Evolutionary conservation across 2,113 vertebrate genomes (phyloP), one percentile per base, ranked within the genome.

Genomic region (Tautogolabrus adspersus): DNA sequence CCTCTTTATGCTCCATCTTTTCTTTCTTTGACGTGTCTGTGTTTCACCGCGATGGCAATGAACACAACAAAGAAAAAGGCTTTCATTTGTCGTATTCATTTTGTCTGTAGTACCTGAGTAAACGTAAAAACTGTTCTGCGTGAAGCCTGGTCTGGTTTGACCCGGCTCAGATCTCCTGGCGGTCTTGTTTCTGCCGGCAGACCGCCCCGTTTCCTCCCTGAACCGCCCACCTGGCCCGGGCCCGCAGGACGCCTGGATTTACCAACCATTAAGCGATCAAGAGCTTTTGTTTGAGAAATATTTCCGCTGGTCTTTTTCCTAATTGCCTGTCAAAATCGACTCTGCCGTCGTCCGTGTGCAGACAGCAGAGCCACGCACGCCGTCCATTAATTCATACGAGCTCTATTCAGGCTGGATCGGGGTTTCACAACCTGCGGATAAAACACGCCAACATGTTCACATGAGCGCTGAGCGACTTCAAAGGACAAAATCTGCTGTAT

Each of bases 251-350:
- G 67, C 52, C 67, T 54, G 68, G 76, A 58, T 77, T 82, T 85
- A 80, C 79, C 70, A 75, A 72, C 77, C 83, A 85, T 88, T 85
- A 88, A 85, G 66, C 76, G 38, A 78, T 88, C 83, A 77, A 46
- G 47, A 75, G 70, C 73, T 74, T 83, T 85, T 88, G 73, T 77
- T 74, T 83, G 71, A 75, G 63, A 69, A 72, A 65, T 71, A 75
- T 85, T 77, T 81, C 83, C 68, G 76, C 40, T 47, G 83, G 46
- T 26, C 59, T 78, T 42, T 69, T 57, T 54, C 49, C 65, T 83
- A 81, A 85, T 85, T 77, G 73, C 73, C 38, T 81, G 83, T 88
- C 86, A 83, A 77, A 88, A 83, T 81, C 44, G 70, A 86, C 77
- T 82, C 66, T 58, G 71, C 61, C 52, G 10, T 67, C 69, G 40